Evolutionary conservation across 2,113 vertebrate genomes (phyloP).

Genomic region (Myiopsitta monachus): DNA sequence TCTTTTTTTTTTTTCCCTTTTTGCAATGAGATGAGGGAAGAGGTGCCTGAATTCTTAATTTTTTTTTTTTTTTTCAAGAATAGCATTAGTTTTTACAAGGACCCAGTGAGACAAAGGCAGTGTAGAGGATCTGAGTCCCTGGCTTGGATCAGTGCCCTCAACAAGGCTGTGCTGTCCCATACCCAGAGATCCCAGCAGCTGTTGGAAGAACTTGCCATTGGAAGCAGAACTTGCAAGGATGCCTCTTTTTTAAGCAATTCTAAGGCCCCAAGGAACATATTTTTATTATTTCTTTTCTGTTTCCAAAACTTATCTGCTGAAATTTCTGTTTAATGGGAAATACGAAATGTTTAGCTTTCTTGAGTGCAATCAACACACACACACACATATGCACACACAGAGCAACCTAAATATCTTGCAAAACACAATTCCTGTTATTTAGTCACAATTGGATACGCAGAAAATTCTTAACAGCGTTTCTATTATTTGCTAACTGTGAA

Average conservation of each 20-base stretch:
- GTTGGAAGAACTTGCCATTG: background rate
- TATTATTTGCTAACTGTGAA: background rate
- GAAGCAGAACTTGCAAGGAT: background rate
- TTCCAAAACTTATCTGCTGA: background rate
- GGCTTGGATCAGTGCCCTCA: background rate
- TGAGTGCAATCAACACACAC: background rate
- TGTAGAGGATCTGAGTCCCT: background rate
- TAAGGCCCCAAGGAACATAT: background rate
- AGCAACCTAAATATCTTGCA: background rate
- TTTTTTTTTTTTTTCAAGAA: background rate
- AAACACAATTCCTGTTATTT: background rate
- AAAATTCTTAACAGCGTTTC: background rate
- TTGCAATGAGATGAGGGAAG: background rate
- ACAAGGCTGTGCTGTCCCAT: background rate
- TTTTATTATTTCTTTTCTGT: background rate
- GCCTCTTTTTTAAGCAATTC: background rate
- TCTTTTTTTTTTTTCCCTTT: background rate
- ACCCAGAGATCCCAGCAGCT: background rate
- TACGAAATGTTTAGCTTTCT: background rate
- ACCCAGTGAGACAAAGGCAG: background rate
- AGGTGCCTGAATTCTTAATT: accelerated
- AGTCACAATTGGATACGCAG: background rate
- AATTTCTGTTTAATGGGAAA: background rate
- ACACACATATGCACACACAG: background rate
- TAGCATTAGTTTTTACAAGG: background rate